Percentiles rank a stretch among this genome's conserved stretches.
phyloP scores from a whole-genome alignment of 53 echinoderm and acorn worm species.

The Echinarachnius parma region DNA sequence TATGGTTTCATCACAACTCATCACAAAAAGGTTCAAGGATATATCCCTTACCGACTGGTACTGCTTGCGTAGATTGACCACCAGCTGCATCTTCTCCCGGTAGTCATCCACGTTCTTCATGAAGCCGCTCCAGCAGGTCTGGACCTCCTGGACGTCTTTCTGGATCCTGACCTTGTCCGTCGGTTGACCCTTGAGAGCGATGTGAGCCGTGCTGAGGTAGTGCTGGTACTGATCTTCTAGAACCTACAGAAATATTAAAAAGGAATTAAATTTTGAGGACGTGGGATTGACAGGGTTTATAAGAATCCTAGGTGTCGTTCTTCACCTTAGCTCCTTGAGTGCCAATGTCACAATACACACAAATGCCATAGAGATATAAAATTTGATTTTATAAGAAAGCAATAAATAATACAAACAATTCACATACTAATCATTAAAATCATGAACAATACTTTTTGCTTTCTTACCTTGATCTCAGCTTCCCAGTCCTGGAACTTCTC shows the following conservation, averaged over 20 bases:
- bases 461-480: constrained; percentile 65
- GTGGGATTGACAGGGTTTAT: no score
- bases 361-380: no score
- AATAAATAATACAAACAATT: no score
- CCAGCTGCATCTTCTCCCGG: constrained; percentile 68
- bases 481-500: constrained; percentile 83
- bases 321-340: no score
- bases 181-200: constrained; percentile 66
- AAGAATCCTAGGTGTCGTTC: no score
- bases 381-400: no score
- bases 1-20: no score
- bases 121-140: constrained; percentile 71
- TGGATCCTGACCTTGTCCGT: constrained; percentile 54
- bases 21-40: no score
- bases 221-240: constrained; percentile 73
- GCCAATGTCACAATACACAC: no score
- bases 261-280: no score
- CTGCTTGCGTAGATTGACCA: constrained; percentile 74
- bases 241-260: constrained; percentile 61
- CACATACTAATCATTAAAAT: no score
- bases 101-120: constrained; percentile 78
- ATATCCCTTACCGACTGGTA: constrained; percentile 79
- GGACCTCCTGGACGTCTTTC: constrained; percentile 77
- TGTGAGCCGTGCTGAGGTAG: constrained; percentile 76
- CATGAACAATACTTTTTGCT: no score